Evolutionary conservation across 1,140 invertebrate genomes (phyloP).

Genomic region (Heliothis virescens): DNA sequence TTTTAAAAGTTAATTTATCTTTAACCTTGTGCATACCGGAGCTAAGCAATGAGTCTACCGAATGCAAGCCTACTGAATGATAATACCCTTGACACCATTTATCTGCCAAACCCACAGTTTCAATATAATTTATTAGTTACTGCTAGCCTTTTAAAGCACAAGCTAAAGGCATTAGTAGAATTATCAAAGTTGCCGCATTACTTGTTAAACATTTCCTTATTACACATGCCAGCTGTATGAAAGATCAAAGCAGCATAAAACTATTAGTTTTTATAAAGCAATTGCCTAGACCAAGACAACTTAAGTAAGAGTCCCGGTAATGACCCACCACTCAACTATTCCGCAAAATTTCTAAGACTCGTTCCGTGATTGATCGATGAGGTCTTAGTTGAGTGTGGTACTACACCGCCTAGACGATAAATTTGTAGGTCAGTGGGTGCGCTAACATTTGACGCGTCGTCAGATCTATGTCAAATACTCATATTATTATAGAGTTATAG

Average conservation of each 20-base stretch:
- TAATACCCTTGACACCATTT: slow-evolving; percentile 11
- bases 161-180: neutral
- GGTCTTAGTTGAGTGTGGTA: neutral
- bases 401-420: neutral
- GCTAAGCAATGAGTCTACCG: slow-evolving; percentile 22
- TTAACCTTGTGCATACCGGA: slow-evolving; percentile 15
- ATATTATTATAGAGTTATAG: neutral
- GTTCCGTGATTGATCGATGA: neutral
- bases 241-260: too few species aligned
- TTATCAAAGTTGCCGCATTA: too few species aligned
- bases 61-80: neutral
- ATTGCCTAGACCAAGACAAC: too few species aligned
- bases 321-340: too few species aligned
- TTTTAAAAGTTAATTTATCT: slow-evolving; percentile 20
- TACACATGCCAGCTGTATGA: too few species aligned
- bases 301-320: too few species aligned
- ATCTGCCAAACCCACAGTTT: neutral
- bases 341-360: neutral
- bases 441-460: neutral
- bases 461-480: neutral
- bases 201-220: too few species aligned
- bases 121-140: neutral
- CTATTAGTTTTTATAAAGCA: too few species aligned
- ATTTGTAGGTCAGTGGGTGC: slow-evolving; percentile 12
- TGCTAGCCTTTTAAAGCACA: neutral